Conservation (phyloP, 1,140 invertebrate species). For the Pararge aegeria region DNA sequence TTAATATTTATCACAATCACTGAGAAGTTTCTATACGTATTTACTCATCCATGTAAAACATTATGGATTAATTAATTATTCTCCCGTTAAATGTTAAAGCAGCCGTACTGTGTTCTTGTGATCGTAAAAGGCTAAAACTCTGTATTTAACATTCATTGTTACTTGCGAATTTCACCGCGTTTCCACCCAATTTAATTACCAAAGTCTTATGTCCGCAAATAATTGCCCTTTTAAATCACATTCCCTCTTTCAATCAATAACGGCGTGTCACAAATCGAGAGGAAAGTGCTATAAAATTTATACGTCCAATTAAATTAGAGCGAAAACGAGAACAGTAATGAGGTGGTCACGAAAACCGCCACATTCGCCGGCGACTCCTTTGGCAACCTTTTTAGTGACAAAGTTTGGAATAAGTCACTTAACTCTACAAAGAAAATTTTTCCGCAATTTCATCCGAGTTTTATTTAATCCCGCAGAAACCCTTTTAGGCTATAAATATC, state of each 20-base stretch:
- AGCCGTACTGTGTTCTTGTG: no score
- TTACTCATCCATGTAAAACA: no score
- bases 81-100: no score
- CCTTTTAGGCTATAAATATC: no score
- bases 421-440: no score
- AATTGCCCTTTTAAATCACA: conserved; percentile 50
- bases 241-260: conserved; percentile 41
- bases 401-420: background rate
- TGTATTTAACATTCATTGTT: background rate
- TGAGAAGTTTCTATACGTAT: no score
- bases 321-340: conserved; percentile 40
- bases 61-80: no score
- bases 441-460: no score
- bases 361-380: conserved; percentile 34
- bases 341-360: conserved; percentile 45
- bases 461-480: no score
- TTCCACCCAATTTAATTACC: conserved; percentile 47
- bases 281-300: conserved; percentile 55
- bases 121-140: background rate
- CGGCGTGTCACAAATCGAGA: conserved; percentile 31
- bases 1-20: no score
- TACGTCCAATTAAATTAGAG: conserved; percentile 61
- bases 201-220: conserved; percentile 38
- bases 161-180: conserved; percentile 52
- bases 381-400: conserved; percentile 43